phyloP scores from a whole-genome alignment of 2,113 vertebrate genomes.

The Fregetta grallaria region DNA sequence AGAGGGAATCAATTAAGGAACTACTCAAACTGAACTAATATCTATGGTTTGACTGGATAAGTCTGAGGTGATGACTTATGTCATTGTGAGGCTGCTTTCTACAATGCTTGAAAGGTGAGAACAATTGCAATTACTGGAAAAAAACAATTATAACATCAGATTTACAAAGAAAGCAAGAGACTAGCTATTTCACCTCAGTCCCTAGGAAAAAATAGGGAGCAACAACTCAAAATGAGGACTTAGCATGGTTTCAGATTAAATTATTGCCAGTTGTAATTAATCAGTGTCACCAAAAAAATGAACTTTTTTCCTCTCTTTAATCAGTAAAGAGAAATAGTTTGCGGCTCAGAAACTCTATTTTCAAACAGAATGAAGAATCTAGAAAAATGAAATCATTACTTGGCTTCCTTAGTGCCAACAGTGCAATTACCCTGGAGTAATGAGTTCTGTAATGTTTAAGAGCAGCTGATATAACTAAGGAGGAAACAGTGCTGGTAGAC shows the following conservation, averaged over 20 bases:
- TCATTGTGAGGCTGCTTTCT: background rate
- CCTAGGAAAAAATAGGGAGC: background rate
- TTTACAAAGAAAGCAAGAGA: background rate
- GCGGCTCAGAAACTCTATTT: background rate
- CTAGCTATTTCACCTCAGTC: background rate
- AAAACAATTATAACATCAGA: background rate
- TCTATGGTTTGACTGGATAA: background rate
- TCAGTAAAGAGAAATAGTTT: background rate
- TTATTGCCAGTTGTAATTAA: background rate
- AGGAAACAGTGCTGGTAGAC: background rate
- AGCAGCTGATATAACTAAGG: background rate
- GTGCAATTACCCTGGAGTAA: background rate
- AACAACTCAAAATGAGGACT: background rate
- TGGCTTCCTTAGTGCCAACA: background rate
- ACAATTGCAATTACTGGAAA: background rate
- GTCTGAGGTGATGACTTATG: background rate
- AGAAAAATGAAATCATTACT: background rate
- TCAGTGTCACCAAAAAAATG: background rate
- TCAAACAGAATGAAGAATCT: background rate
- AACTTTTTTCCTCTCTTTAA: background rate
- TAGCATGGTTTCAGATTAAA: background rate
- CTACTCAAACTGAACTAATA: background rate
- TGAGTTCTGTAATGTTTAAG: background rate
- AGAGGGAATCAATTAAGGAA: background rate
- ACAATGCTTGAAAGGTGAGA: background rate